Percentiles rank a stretch among this genome's conserved stretches.
These are phyloP conservation scores for Dicyrtomina minuta DNA, from an alignment of 2,888 invertebrate genomes.

Conservation along the genomic window DNA sequence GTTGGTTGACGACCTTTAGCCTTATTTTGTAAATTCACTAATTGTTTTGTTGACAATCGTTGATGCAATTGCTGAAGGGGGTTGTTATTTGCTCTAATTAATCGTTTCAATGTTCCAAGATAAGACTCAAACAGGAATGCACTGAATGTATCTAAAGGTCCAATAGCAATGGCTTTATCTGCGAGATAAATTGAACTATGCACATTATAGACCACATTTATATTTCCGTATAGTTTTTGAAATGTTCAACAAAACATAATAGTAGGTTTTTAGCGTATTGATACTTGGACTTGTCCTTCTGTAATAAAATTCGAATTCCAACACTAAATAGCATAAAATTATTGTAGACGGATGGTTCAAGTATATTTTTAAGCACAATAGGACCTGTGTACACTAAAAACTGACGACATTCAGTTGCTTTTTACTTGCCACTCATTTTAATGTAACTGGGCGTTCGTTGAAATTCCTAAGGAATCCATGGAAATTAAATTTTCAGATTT, in stretches of 20 bases:
- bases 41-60: not conserved
- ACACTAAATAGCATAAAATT: constrained; percentile 22
- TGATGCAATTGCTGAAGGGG: constrained; percentile 8
- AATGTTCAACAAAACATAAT: not conserved
- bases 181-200: not conserved
- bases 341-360: not conserved
- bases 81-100: not conserved
- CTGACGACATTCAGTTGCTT: constrained; percentile 34
- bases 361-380: constrained; percentile 14
- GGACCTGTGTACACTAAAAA: constrained; percentile 30
- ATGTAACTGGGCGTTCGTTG: constrained; percentile 18
- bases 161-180: not conserved
- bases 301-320: constrained; percentile 15
- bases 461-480: constrained; percentile 24
- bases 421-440: constrained; percentile 10
- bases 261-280: not conserved
- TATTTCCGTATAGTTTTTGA: not conserved
- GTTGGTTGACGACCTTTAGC: too few relatives aligned
- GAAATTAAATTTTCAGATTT: not conserved
- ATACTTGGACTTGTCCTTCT: not conserved
- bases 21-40: too few relatives aligned
- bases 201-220: not conserved
- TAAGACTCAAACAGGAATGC: constrained; percentile 12
- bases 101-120: not conserved
- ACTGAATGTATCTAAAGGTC: not conserved